These are phyloP conservation scores for Myopa tessellatipennis DNA, from an alignment of 2,888 invertebrate species.

Conservation along the genomic window DNA sequence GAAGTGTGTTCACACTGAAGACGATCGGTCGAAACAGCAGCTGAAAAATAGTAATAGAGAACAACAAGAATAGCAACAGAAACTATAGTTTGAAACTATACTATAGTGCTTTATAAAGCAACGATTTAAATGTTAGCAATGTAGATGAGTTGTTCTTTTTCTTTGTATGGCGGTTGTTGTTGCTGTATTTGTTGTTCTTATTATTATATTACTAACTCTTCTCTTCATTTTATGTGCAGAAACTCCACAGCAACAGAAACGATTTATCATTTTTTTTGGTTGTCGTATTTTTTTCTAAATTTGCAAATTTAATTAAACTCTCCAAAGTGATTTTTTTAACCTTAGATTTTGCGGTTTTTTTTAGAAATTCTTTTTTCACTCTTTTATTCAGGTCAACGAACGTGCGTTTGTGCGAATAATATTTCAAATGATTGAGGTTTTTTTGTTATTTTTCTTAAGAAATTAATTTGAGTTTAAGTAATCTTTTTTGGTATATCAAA, in stretches of 20 bases:
- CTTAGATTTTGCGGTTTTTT: neutral
- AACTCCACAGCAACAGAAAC: slow-evolving; percentile 9
- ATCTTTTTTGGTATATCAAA: no score
- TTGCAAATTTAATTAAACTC: slow-evolving; percentile 23
- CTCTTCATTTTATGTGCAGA: neutral
- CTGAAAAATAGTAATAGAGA: neutral
- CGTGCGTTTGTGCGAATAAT: slow-evolving; percentile 6
- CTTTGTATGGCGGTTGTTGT: neutral
- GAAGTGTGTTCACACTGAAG: neutral
- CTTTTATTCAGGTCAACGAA: slow-evolving; percentile 10
- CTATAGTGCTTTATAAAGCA: neutral
- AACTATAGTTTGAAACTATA: neutral
- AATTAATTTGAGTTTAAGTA: no score
- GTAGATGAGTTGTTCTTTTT: neutral
- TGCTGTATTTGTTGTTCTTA: neutral
- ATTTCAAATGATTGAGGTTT: no score
- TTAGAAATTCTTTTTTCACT: neutral
- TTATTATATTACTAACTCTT: neutral
- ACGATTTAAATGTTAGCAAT: no score
- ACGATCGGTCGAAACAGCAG: neutral
- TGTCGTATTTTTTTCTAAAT: neutral
- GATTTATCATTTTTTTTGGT: neutral
- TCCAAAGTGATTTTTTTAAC: neutral
- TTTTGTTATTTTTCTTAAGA: no score
- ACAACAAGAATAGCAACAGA: neutral